A percentile compares a stretch with the other conserved stretches of the same genome.
Evolutionary conservation across 2,113 vertebrate genomes (phyloP).

Genomic region (Chlamydotis undulata): DNA sequence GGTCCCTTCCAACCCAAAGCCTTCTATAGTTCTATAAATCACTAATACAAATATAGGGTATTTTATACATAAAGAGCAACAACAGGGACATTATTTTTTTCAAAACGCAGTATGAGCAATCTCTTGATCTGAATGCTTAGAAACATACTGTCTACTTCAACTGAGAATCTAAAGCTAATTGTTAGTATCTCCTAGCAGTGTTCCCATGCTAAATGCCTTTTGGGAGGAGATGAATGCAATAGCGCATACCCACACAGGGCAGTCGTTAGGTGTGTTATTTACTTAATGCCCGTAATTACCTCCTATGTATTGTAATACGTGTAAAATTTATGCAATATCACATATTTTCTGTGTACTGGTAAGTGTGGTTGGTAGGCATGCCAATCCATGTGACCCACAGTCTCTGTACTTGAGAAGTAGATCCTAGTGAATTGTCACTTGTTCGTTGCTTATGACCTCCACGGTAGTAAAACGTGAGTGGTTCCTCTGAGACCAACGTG

Average conservation of each 20-base stretch:
- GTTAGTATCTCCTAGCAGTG: not conserved
- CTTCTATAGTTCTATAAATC: not conserved
- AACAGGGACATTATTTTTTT: not conserved
- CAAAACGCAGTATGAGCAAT: not conserved
- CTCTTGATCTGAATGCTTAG: not conserved
- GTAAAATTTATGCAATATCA: not conserved
- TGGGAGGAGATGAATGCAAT: not conserved
- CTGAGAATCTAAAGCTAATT: not conserved
- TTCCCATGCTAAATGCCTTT: not conserved
- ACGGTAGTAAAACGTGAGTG: fast-evolving
- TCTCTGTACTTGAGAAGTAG: not conserved
- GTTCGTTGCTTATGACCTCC: not conserved
- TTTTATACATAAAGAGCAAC: not conserved
- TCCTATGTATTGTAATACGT: not conserved
- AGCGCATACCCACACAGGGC: not conserved
- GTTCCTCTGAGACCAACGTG: not conserved
- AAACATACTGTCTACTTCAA: not conserved
- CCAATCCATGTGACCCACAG: not conserved
- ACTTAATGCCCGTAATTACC: not conserved
- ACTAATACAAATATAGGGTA: not conserved
- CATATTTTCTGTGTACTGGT: not conserved
- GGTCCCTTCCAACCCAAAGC: too few relatives aligned
- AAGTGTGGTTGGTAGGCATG: not conserved
- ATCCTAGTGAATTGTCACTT: not conserved
- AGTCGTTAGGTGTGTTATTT: not conserved